phyloP scores from a whole-genome alignment of 2,797 vertebrate species.

The Alosa sapidissima region DNA sequence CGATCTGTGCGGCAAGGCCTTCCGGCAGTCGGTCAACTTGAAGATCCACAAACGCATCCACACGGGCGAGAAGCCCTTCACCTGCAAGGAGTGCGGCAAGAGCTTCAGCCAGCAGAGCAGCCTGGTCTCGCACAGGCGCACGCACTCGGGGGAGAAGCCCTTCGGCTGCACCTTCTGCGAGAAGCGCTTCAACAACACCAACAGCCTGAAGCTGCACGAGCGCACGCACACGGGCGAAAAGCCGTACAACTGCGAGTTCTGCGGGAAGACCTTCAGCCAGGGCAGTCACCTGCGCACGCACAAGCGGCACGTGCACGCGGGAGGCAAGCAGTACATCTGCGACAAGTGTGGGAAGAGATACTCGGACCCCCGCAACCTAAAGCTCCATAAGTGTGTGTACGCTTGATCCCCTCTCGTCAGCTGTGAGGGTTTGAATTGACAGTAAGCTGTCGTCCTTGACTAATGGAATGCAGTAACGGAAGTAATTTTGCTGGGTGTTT shows the following conservation, averaged over 20 bases:
- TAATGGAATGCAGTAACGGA: neutral
- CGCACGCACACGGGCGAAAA: constrained; percentile 75
- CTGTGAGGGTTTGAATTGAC: neutral
- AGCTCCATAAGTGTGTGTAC: constrained; percentile 76
- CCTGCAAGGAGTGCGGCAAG: constrained; percentile 70
- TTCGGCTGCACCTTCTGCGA: constrained; percentile 68
- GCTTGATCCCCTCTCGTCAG: constrained; percentile 49
- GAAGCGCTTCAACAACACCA: constrained; percentile 75
- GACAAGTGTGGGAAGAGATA: constrained; percentile 77
- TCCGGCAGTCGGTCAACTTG: constrained; percentile 72
- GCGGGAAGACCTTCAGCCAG: constrained; percentile 73
- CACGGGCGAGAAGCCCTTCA: constrained; percentile 76
- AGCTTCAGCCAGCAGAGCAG: constrained; percentile 78
- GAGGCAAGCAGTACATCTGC: constrained; percentile 77
- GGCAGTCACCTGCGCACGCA: constrained; percentile 68
- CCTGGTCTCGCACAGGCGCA: constrained; percentile 71
- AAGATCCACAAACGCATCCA: constrained; percentile 75
- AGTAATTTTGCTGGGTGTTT: neutral
- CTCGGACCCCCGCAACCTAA: constrained; percentile 73
- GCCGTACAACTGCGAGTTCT: constrained; percentile 70
- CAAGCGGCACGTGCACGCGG: constrained; percentile 71
- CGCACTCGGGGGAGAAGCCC: constrained; percentile 68
- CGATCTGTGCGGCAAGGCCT: constrained; percentile 71
- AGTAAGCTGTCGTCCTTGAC: neutral
- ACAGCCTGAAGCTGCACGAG: constrained; percentile 76